A percentile compares a stretch with the other conserved stretches of the same genome.
Evolutionary conservation across 2,797 vertebrate species (phyloP).

Genomic region (Epinephelus malabaricus): DNA sequence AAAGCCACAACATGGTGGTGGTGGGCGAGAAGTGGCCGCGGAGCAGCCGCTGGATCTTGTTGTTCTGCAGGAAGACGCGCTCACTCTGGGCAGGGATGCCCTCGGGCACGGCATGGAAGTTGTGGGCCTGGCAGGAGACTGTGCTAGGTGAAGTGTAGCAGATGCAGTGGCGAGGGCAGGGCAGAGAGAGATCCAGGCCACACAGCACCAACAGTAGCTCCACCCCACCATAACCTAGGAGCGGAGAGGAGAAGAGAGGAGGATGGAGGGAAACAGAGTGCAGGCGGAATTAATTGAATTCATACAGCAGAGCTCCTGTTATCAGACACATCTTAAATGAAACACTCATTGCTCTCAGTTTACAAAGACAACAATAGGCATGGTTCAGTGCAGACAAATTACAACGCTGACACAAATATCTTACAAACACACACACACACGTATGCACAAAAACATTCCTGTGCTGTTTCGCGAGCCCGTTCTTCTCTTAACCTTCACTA

Average conservation of each 20-base stretch:
- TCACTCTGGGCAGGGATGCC: constrained; percentile 96
- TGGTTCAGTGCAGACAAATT: constrained; percentile 70
- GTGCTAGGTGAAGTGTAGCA: constrained; percentile 98
- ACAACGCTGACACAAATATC: constrained; percentile 58
- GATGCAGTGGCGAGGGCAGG: constrained; percentile 95
- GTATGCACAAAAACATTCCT: constrained; percentile 17
- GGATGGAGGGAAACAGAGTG: neutral
- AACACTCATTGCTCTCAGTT: constrained; percentile 75
- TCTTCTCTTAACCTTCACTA: constrained; percentile 4
- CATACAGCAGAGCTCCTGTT: constrained; percentile 52
- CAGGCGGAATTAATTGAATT: constrained; percentile 69
- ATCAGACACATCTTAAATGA: constrained; percentile 71
- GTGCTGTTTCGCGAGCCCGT: constrained; percentile 4
- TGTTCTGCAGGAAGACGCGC: constrained; percentile 97
- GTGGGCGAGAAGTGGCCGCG: constrained; percentile 95
- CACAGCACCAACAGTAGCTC: constrained; percentile 94
- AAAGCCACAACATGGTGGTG: constrained; percentile 96
- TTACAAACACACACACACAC: constrained; percentile 16
- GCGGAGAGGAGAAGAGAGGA: neutral
- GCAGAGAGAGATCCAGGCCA: constrained; percentile 87
- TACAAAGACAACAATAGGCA: constrained; percentile 76
- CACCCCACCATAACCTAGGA: constrained; percentile 90
- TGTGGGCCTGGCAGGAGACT: constrained; percentile 98
- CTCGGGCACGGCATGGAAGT: constrained; percentile 93
- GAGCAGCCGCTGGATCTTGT: constrained; percentile 94